Evolutionary conservation across 1,140 invertebrate species (phyloP).

Genomic region (Neoseiulus cucumeris): DNA sequence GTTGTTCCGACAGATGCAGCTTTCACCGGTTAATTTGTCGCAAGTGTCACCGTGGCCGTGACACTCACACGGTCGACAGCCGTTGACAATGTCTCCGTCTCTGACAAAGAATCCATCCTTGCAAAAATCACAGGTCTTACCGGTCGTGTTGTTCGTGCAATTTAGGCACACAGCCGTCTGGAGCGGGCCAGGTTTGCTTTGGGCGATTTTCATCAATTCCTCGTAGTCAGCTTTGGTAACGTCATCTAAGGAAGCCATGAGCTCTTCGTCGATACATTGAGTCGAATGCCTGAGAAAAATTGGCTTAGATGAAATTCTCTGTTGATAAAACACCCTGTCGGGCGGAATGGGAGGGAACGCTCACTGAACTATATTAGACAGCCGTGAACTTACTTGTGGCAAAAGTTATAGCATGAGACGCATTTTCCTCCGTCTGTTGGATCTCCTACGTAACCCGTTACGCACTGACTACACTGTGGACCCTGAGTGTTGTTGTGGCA

Average conservation of each 20-base stretch:
- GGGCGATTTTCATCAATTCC: conserved; percentile 15
- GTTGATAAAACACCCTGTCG: too few species aligned
- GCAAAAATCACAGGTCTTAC: conserved; percentile 61
- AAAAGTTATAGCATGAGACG: conserved; percentile 64
- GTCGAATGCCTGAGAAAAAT: neutral
- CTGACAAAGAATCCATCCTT: conserved; percentile 55
- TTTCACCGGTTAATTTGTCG: conserved; percentile 69
- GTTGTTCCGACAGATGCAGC: conserved; percentile 85
- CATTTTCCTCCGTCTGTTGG: conserved; percentile 64
- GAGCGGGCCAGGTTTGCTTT: conserved; percentile 13
- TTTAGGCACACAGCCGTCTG: conserved; percentile 54
- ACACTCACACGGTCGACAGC: conserved; percentile 67
- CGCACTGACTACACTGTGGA: conserved; percentile 61
- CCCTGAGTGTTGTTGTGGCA: conserved; percentile 78
- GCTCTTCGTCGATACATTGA: conserved; percentile 2
- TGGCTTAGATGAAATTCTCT: too few species aligned
- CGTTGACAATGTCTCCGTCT: conserved; percentile 45
- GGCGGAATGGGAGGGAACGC: too few species aligned
- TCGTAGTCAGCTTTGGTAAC: neutral
- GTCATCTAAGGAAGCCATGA: neutral
- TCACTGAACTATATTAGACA: too few species aligned
- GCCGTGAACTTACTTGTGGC: conserved; percentile 33
- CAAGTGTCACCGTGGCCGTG: conserved; percentile 81
- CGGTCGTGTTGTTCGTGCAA: conserved; percentile 64
- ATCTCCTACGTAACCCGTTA: conserved; percentile 70